Conservation (phyloP, 1,140 invertebrate species). For the Catajapyx aquilonaris region DNA sequence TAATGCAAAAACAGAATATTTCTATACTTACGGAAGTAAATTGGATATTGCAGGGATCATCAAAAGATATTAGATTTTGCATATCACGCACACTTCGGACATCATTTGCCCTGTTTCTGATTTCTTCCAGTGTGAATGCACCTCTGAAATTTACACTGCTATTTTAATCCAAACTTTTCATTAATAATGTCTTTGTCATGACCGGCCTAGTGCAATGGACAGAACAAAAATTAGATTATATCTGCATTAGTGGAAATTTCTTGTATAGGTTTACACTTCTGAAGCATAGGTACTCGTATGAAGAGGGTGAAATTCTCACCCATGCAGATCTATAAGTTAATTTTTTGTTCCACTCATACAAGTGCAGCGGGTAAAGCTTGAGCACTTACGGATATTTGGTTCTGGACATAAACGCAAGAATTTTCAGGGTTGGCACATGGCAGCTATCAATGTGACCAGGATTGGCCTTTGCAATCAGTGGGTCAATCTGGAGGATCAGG, state of each 20-base stretch:
- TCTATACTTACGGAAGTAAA: no score
- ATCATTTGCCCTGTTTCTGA: background rate
- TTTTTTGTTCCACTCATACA: no score
- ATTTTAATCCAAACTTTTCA: background rate
- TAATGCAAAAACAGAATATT: background rate
- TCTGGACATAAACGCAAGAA: background rate
- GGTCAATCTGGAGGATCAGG: constrained; percentile 29
- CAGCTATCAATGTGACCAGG: background rate
- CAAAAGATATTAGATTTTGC: background rate
- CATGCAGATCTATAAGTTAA: background rate
- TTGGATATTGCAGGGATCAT: background rate
- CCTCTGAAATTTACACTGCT: background rate
- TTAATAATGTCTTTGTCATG: background rate
- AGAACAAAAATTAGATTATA: background rate
- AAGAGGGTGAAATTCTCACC: background rate
- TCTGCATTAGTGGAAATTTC: background rate
- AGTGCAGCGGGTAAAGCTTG: no score
- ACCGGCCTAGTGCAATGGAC: no score
- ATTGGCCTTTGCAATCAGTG: constrained; percentile 8
- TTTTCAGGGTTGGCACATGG: background rate
- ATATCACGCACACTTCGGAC: background rate
- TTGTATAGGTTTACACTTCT: background rate
- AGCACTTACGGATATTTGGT: background rate
- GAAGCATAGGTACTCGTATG: background rate
- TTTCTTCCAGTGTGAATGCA: background rate